phyloP scores from a whole-genome alignment of 2,797 vertebrate genomes.

The Picus viridis region DNA sequence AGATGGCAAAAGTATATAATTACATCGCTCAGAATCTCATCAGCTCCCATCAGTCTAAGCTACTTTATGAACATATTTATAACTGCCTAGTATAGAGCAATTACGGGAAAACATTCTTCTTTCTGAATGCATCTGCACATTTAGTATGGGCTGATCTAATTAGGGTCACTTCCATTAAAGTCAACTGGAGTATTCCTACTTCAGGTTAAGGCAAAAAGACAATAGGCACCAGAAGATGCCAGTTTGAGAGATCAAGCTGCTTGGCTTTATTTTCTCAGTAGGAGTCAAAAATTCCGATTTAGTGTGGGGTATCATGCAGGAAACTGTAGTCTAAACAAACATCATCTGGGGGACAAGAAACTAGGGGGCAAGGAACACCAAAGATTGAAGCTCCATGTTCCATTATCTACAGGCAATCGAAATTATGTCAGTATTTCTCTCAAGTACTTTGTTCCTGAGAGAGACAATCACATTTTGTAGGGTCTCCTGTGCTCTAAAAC shows the following conservation, averaged over 20 bases:
- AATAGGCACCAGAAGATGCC: neutral
- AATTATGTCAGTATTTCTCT: neutral
- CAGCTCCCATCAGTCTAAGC: slow-evolving; percentile 38
- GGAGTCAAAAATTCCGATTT: neutral
- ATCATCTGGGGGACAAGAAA: neutral
- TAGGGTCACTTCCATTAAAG: slow-evolving; percentile 32
- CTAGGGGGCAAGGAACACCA: neutral
- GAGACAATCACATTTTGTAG: neutral
- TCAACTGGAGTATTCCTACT: slow-evolving; percentile 19
- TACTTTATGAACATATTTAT: slow-evolving; percentile 56
- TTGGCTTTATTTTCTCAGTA: neutral
- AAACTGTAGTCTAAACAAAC: neutral
- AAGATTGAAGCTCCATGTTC: neutral
- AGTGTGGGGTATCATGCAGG: neutral
- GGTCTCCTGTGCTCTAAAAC: neutral
- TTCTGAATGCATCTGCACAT: slow-evolving; percentile 52
- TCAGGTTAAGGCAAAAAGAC: slow-evolving; percentile 4
- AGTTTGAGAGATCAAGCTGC: neutral
- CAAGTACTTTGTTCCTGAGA: neutral
- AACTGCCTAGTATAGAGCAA: slow-evolving; percentile 20
- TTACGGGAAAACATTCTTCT: slow-evolving; percentile 16
- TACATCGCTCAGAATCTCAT: slow-evolving; percentile 49
- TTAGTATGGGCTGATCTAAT: slow-evolving; percentile 45
- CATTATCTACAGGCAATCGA: neutral
- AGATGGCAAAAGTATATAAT: slow-evolving; percentile 54